These are phyloP conservation scores for Ammodramus savannarum DNA, from an alignment of 2,113 vertebrate species.

Conservation along the genomic window DNA sequence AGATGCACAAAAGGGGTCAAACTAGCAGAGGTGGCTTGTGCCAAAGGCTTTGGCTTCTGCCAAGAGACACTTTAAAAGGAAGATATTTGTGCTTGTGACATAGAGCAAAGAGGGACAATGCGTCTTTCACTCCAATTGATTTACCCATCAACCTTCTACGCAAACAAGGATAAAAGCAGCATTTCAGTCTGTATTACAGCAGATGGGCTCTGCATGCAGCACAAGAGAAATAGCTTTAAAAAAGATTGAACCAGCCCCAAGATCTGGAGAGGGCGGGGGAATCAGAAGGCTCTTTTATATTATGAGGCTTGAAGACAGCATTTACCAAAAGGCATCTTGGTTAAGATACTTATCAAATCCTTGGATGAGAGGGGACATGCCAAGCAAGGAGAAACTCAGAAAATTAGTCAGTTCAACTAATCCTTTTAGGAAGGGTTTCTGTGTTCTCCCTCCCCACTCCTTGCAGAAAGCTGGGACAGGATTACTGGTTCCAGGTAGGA, in stretches of 20 bases:
- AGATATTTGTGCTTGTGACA: slow-evolving; percentile 53
- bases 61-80: slow-evolving; percentile 44
- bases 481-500: slow-evolving; percentile 22
- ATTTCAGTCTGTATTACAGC: slow-evolving; percentile 51
- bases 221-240: slow-evolving; percentile 42
- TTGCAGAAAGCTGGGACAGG: not conserved
- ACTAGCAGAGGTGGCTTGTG: slow-evolving; percentile 51
- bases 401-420: slow-evolving; percentile 13
- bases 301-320: not conserved
- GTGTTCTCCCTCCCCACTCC: not conserved
- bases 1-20: slow-evolving; percentile 53
- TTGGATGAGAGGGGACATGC: not conserved
- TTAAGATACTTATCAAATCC: slow-evolving; percentile 10
- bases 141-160: slow-evolving; percentile 29
- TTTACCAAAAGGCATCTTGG: slow-evolving; percentile 12
- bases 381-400: not conserved
- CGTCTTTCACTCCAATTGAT: slow-evolving; percentile 41
- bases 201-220: slow-evolving; percentile 55
- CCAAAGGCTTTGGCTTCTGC: slow-evolving; percentile 40
- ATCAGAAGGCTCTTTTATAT: not conserved
- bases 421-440: not conserved
- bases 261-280: slow-evolving; percentile 19
- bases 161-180: slow-evolving; percentile 51
- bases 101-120: slow-evolving; percentile 30
- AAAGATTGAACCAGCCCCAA: slow-evolving; percentile 43